Evolutionary conservation across 2,888 invertebrate genomes (phyloP).

Genomic region (Macrophya annulata): DNA sequence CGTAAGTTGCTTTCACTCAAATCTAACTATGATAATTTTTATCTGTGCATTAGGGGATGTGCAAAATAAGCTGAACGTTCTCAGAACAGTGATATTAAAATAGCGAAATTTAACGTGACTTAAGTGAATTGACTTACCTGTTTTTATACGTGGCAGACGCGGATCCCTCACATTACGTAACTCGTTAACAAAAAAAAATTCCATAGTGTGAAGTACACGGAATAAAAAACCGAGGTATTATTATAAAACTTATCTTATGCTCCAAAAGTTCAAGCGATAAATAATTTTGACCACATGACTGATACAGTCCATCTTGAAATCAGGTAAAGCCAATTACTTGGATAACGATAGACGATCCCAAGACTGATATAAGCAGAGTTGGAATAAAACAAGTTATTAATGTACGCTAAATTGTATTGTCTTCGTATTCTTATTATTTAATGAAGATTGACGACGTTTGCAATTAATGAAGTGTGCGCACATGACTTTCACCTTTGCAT

Average conservation of each 20-base stretch:
- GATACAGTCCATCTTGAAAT: neutral
- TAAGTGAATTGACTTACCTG: conserved; percentile 16
- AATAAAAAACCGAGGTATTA: neutral
- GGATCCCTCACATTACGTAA: neutral
- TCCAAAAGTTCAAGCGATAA: neutral
- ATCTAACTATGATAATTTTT: neutral
- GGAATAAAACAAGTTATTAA: neutral
- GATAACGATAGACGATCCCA: neutral
- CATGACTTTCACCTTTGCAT: neutral
- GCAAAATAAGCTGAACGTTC: neutral
- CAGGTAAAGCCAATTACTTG: neutral
- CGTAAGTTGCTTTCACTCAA: neutral
- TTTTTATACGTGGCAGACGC: neutral
- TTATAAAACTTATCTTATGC: neutral
- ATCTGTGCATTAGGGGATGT: neutral
- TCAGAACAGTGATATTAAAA: neutral
- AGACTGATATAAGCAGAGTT: neutral
- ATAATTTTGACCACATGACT: neutral
- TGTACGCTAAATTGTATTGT: neutral
- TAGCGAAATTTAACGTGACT: neutral
- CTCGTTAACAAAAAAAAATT: neutral
- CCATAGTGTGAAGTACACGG: neutral
- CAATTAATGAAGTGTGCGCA: neutral
- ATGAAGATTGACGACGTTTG: neutral
- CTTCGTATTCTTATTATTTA: neutral